Evolutionary conservation across 2,888 invertebrate genomes (phyloP).

Genomic region (Scaptomyza cyrtandrae): DNA sequence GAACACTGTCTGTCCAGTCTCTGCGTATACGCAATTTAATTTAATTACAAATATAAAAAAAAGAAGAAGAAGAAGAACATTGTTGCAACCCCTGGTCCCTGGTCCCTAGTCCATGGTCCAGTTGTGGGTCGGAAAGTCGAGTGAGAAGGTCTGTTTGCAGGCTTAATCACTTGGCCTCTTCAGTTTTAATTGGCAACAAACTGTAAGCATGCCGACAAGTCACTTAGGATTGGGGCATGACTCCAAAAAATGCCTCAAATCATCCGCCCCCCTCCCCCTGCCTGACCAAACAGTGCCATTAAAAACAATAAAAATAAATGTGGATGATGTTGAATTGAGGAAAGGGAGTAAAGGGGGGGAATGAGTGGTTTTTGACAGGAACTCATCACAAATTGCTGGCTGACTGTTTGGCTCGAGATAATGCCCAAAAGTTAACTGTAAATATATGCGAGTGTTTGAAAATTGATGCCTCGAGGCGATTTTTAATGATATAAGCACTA

Average conservation of each 20-base stretch:
- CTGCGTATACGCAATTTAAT: constrained; percentile 78
- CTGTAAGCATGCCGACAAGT: constrained; percentile 66
- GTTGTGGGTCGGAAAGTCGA: constrained; percentile 15
- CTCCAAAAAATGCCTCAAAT: constrained; percentile 50
- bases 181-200: constrained; percentile 80
- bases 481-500: constrained; percentile 51
- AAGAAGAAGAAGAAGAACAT: constrained; percentile 1
- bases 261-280: constrained; percentile 6
- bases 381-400: constrained; percentile 38
- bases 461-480: constrained; percentile 25
- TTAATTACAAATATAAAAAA: constrained; percentile 66
- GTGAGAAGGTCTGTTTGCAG: constrained; percentile 21
- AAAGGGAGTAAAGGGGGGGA: not conserved
- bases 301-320: constrained; percentile 67
- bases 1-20: constrained; percentile 35
- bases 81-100: constrained; percentile 32
- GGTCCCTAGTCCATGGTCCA: constrained; percentile 3
- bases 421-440: constrained; percentile 37
- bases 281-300: constrained; percentile 36
- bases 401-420: constrained; percentile 43
- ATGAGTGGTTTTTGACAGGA: constrained; percentile 6
- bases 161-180: constrained; percentile 76
- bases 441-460: constrained; percentile 10
- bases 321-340: not conserved
- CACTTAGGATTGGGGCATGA: constrained; percentile 49